A percentile compares a stretch with the other conserved stretches of the same genome.
Evolutionary conservation across 2,888 invertebrate genomes (phyloP).

Genomic region (Ommatoiulus sabulosus): DNA sequence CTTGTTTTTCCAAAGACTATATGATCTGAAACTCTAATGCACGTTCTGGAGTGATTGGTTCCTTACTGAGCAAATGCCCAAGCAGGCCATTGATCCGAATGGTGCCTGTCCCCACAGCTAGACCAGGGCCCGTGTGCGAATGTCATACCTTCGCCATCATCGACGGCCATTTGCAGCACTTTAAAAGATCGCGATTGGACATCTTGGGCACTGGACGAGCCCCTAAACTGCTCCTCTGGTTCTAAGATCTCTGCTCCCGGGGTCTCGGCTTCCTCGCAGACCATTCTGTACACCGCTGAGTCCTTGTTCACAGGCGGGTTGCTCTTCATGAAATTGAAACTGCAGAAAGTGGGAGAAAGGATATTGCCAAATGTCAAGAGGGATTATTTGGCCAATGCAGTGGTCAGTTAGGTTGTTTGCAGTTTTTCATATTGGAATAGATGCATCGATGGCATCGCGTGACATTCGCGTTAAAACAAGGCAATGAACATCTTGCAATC

Average conservation of each 20-base stretch:
- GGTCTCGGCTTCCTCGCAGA: slow-evolving; percentile 63
- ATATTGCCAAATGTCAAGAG: background rate
- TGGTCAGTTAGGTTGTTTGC: background rate
- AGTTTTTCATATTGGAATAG: too few relatives aligned
- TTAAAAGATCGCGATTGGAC: slow-evolving; percentile 63
- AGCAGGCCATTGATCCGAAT: background rate
- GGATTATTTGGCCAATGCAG: background rate
- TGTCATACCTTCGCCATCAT: slow-evolving; percentile 60
- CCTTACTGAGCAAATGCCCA: background rate
- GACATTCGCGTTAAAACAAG: background rate
- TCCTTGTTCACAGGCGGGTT: slow-evolving; percentile 70
- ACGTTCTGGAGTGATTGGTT: background rate
- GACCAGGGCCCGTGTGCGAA: background rate
- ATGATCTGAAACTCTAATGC: background rate
- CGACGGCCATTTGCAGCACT: slow-evolving; percentile 62
- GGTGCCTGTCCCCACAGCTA: background rate
- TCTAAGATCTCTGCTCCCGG: slow-evolving; percentile 56
- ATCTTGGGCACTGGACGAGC: slow-evolving; percentile 59
- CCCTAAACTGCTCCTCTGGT: slow-evolving; percentile 56
- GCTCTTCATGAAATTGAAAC: slow-evolving; percentile 96
- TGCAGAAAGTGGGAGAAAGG: slow-evolving; percentile 67
- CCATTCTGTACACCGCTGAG: slow-evolving; percentile 65
- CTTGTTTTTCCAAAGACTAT: background rate
- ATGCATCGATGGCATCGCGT: background rate
- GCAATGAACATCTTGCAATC: too few relatives aligned